A percentile compares a stretch with the other conserved stretches of the same genome.
Evolutionary conservation across 2,797 vertebrate species (phyloP).

Genomic region (Ctenosaura bakeri): DNA sequence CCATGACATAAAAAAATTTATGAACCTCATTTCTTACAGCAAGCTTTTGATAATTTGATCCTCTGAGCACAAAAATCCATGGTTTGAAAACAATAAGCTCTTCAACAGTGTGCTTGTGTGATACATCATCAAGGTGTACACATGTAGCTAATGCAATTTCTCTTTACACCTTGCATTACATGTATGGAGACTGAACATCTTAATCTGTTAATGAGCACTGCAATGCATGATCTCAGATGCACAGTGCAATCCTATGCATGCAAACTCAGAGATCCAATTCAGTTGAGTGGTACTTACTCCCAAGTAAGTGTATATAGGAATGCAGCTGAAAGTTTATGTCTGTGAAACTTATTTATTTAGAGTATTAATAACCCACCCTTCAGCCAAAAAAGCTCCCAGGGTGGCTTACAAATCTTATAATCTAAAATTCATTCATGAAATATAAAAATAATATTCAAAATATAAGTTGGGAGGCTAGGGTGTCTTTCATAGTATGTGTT

Average conservation of each 20-base stretch:
- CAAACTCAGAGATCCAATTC: background rate
- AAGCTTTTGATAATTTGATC: conserved; percentile 31
- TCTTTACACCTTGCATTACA: background rate
- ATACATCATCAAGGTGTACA: background rate
- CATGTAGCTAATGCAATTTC: background rate
- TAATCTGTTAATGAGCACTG: background rate
- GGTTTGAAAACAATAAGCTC: background rate
- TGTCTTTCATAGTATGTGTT: background rate
- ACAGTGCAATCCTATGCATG: background rate
- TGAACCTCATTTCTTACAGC: conserved; percentile 26
- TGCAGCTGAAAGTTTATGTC: background rate
- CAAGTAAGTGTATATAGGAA: background rate
- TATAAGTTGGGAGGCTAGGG: background rate
- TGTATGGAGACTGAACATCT: background rate
- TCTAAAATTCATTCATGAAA: background rate
- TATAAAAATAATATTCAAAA: background rate
- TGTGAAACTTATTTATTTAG: background rate
- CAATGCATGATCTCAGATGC: background rate
- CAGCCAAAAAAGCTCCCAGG: too few species aligned
- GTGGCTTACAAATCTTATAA: too few species aligned
- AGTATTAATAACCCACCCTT: too few species aligned
- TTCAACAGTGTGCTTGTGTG: background rate
- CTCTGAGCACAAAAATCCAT: background rate
- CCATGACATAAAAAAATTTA: background rate
- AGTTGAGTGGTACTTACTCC: background rate